A percentile compares a stretch with the other conserved stretches of the same genome.
These are phyloP conservation scores for pig (Sus scrofa) DNA, from an alignment of 2,113 vertebrate genomes.

Conservation along the genomic window DNA sequence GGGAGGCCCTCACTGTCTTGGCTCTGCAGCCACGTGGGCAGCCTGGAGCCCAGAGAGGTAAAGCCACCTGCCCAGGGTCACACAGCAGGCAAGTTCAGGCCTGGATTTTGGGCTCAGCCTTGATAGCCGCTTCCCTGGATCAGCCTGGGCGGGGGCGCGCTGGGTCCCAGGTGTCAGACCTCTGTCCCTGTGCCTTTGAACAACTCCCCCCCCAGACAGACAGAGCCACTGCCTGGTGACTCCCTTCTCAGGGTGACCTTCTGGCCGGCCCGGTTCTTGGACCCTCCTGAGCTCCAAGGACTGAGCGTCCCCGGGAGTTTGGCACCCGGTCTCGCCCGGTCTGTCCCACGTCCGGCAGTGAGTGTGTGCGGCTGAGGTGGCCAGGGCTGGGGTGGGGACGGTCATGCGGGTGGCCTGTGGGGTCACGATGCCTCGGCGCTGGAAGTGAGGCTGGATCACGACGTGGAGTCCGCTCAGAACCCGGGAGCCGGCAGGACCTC, in stretches of 20 bases:
- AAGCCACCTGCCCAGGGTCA: no score
- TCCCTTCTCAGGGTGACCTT: neutral
- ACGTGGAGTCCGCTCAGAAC: no score
- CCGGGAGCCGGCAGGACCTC: no score
- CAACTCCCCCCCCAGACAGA: neutral
- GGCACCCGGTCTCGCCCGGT: fast-evolving
- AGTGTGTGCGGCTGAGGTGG: no score
- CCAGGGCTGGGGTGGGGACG: neutral
- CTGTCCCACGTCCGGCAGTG: fast-evolving
- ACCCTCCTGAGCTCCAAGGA: neutral
- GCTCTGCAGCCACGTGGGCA: neutral
- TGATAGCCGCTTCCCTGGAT: neutral
- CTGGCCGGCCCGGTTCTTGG: neutral
- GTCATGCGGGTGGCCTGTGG: neutral
- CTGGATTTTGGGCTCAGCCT: no score
- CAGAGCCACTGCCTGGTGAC: neutral
- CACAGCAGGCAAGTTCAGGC: neutral
- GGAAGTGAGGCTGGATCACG: neutral
- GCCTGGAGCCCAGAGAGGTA: neutral
- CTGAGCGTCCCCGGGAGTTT: neutral
- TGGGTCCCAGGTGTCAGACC: no score
- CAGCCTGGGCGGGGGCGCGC: neutral
- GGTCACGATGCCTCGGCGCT: neutral
- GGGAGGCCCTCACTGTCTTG: neutral
- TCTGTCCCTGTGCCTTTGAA: neutral